These are phyloP conservation scores for Cottoperca gobio DNA, from an alignment of 2,797 vertebrate species.

Conservation along the genomic window DNA sequence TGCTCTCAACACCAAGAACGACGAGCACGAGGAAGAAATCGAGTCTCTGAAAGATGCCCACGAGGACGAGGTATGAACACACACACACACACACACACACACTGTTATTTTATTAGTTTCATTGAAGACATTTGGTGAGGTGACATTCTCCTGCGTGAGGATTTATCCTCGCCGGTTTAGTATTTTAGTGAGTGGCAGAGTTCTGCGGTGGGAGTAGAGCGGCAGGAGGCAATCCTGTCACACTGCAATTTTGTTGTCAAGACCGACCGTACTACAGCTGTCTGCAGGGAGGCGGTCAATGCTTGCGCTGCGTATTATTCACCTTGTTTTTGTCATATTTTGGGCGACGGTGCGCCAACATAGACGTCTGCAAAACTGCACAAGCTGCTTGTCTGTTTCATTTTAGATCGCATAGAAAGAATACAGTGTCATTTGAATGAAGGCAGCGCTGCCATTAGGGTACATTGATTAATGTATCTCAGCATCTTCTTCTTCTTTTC, in stretches of 20 bases:
- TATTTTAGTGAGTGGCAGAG: neutral
- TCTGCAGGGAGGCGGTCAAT: constrained; percentile 6
- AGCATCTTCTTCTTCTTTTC: neutral
- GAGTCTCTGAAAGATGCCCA: constrained; percentile 96
- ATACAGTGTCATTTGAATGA: neutral
- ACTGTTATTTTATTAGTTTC: neutral
- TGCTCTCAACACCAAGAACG: constrained; percentile 98
- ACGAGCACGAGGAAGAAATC: constrained; percentile 96
- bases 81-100: no score
- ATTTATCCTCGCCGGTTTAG: neutral
- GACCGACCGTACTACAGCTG: neutral
- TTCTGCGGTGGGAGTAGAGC: constrained; percentile 10
- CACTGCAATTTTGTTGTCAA: constrained; percentile 13
- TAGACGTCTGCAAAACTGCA: no score
- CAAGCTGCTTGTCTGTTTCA: neutral
- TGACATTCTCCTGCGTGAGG: neutral
- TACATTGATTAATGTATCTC: neutral
- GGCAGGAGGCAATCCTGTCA: neutral
- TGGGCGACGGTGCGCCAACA: neutral
- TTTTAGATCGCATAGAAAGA: neutral
- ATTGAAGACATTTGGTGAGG: neutral
- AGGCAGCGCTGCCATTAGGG: neutral
- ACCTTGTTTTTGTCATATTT: no score
- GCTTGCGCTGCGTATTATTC: neutral
- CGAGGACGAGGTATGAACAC: constrained; percentile 91